Evolutionary conservation across 2,888 invertebrate species (phyloP).

Genomic region (Yponomeuta evonymella): DNA sequence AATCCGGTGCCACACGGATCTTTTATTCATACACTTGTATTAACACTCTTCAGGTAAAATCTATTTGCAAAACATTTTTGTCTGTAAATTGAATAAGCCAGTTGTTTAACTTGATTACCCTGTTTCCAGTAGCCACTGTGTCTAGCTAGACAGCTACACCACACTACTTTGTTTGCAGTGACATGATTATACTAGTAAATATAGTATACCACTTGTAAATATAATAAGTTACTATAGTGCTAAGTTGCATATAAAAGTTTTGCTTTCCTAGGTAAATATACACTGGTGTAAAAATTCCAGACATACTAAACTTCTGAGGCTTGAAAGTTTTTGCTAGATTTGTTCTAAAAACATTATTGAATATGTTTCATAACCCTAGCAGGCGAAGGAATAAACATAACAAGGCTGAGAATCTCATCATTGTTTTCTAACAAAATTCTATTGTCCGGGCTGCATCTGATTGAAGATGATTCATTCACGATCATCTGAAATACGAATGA

Average conservation of each 20-base stretch:
- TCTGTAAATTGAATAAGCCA: neutral
- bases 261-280: too few species aligned
- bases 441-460: neutral
- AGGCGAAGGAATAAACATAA: neutral
- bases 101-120: neutral
- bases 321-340: neutral
- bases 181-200: neutral
- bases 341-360: slow-evolving; percentile 17
- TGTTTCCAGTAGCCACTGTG: neutral
- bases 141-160: neutral
- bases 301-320: too few species aligned
- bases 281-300: too few species aligned
- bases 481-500: neutral
- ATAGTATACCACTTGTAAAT: too few species aligned
- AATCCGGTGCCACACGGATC: too few species aligned
- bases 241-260: too few species aligned
- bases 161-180: neutral
- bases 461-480: neutral
- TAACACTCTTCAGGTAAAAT: neutral
- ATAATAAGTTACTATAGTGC: too few species aligned
- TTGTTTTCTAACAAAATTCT: neutral
- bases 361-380: neutral
- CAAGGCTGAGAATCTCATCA: neutral
- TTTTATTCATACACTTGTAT: neutral
- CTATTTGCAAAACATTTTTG: neutral